A percentile compares a stretch with the other conserved stretches of the same genome.
Conservation (phyloP, 2,113 vertebrate species). For the Microcebus murinus region DNA sequence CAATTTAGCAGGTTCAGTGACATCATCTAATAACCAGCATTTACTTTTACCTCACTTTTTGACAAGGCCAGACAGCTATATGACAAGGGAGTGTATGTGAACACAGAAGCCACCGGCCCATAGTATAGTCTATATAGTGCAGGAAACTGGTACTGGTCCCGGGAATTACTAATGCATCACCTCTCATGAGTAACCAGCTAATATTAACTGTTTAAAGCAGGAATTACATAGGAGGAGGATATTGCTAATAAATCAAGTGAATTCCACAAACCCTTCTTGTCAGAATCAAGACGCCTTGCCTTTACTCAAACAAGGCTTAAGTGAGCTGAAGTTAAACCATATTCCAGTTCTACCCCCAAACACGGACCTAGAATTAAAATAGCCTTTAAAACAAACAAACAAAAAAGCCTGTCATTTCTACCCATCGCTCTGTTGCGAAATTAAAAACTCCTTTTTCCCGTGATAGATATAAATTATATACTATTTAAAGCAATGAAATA, state of each 20-base stretch:
- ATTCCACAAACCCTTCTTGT: not conserved
- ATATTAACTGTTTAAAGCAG: not conserved
- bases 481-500: not conserved
- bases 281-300: not conserved
- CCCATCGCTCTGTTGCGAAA: constrained; percentile 38
- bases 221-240: not conserved
- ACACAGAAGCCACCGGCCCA: not conserved
- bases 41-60: not conserved
- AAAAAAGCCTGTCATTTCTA: not conserved
- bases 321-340: not conserved
- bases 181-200: not conserved
- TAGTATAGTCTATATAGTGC: too few relatives aligned
- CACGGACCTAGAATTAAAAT: constrained; percentile 1
- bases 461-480: not conserved
- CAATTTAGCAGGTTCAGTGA: not conserved
- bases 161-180: not conserved
- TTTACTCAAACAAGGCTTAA: not conserved
- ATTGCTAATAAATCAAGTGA: not conserved
- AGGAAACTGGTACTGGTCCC: not conserved
- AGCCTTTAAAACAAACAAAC: constrained; percentile 10
- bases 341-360: constrained; percentile 29
- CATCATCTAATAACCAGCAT: not conserved
- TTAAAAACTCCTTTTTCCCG: constrained; percentile 36
- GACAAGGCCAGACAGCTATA: not conserved
- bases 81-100: not conserved